Percentiles rank a stretch among this genome's conserved stretches.
Evolutionary conservation across 2,113 vertebrate genomes (phyloP).

Genomic region (Thomomys bottae): DNA sequence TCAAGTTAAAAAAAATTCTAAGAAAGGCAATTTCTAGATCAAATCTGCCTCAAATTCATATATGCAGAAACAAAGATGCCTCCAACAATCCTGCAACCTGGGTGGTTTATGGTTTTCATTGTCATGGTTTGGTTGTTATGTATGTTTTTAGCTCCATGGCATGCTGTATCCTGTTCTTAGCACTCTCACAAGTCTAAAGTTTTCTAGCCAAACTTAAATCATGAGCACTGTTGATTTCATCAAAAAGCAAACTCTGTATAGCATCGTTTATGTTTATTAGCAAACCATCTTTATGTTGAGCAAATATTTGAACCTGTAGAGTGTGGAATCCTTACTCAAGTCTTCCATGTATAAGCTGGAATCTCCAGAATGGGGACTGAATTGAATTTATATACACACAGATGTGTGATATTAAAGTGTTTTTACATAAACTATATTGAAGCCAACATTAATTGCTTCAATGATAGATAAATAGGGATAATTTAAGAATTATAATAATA

Average conservation of each 20-base stretch:
- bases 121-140: too few species aligned
- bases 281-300: not conserved
- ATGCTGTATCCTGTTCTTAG: not conserved
- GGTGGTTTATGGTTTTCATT: too few species aligned
- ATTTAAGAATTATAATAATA: conserved; percentile 1
- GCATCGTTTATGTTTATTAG: not conserved
- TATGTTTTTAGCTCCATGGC: not conserved
- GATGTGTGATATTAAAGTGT: not conserved
- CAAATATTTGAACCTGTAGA: not conserved
- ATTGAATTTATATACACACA: not conserved
- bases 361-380: not conserved
- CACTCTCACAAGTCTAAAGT: not conserved
- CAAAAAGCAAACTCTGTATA: not conserved
- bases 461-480: not conserved
- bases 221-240: not conserved
- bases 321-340: not conserved
- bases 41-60: not conserved
- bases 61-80: not conserved
- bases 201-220: not conserved
- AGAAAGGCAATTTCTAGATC: not conserved
- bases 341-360: not conserved
- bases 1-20: not conserved
- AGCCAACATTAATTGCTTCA: conserved; percentile 15
- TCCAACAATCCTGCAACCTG: not conserved
- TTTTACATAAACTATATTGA: conserved; percentile 23